Percentiles rank a stretch among this genome's conserved stretches.
phyloP scores from a whole-genome alignment of 2,888 invertebrate species.

The Lamproptera curius region DNA sequence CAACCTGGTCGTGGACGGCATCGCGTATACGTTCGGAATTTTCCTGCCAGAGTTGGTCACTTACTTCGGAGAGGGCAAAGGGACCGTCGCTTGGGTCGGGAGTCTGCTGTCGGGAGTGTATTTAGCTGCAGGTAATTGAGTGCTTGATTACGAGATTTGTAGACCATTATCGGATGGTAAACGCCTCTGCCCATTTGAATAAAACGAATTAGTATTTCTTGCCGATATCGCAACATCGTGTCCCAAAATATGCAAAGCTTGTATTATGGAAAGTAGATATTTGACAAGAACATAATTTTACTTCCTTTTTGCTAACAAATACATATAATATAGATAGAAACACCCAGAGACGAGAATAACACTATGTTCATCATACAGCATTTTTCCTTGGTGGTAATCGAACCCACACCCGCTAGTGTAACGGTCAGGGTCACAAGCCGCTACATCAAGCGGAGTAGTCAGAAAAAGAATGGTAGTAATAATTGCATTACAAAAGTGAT shows the following conservation, averaged over 20 bases:
- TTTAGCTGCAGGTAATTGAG: conserved; percentile 92
- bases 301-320: no score
- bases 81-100: conserved; percentile 95
- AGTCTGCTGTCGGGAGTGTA: conserved; percentile 97
- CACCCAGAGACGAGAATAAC: no score
- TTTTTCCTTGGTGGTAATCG: no score
- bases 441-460: not conserved
- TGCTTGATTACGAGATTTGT: conserved; percentile 21
- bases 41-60: conserved; percentile 89
- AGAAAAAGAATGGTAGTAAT: not conserved
- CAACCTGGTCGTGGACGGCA: conserved; percentile 98
- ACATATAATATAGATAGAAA: no score
- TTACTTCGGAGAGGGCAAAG: conserved; percentile 91
- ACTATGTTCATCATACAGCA: no score
- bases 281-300: no score
- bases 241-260: not conserved
- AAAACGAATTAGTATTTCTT: not conserved
- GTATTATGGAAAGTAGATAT: no score
- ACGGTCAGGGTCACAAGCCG: no score
- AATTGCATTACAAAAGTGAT: not conserved
- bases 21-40: conserved; percentile 98
- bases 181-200: not conserved
- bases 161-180: no score
- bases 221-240: not conserved
- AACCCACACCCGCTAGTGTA: no score